phyloP scores from a whole-genome alignment of 2,113 vertebrate species.

The Lichenostomus cassidix region DNA sequence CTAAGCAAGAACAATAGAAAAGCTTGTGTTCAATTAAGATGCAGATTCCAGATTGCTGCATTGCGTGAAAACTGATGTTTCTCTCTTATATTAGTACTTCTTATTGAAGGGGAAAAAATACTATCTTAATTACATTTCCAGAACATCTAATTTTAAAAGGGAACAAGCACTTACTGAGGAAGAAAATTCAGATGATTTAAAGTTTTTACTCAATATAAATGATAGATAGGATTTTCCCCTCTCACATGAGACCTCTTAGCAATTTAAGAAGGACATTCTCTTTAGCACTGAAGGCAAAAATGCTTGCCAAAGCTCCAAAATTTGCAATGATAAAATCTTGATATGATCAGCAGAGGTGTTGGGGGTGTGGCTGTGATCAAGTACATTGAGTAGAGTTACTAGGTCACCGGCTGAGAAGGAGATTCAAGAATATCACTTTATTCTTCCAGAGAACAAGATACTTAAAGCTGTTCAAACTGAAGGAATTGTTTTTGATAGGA shows the following conservation, averaged over 20 bases:
- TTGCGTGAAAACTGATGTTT: conserved; percentile 23
- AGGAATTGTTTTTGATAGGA: background rate
- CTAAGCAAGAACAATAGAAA: conserved; percentile 31
- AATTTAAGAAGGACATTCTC: background rate
- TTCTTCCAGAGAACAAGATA: background rate
- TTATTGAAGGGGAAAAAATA: background rate
- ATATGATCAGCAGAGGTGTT: background rate
- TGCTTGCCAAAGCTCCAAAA: background rate
- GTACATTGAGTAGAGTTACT: background rate
- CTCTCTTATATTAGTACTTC: background rate
- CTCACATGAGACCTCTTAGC: background rate
- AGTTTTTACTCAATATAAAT: background rate
- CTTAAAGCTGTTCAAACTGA: background rate
- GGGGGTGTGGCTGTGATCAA: background rate
- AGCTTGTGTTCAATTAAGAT: conserved; percentile 12
- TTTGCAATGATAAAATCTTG: background rate
- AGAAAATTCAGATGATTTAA: background rate
- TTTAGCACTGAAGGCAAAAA: background rate
- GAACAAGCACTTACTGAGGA: background rate
- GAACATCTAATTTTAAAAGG: conserved; percentile 9
- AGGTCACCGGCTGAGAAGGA: background rate
- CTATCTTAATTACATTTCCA: conserved; percentile 42
- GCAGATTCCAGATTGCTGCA: conserved; percentile 5
- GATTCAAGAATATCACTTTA: background rate
- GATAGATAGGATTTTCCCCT: background rate